Base-by-base conservation (phyloP, 2,797 vertebrate genomes). In the Falco berigora region DNA sequence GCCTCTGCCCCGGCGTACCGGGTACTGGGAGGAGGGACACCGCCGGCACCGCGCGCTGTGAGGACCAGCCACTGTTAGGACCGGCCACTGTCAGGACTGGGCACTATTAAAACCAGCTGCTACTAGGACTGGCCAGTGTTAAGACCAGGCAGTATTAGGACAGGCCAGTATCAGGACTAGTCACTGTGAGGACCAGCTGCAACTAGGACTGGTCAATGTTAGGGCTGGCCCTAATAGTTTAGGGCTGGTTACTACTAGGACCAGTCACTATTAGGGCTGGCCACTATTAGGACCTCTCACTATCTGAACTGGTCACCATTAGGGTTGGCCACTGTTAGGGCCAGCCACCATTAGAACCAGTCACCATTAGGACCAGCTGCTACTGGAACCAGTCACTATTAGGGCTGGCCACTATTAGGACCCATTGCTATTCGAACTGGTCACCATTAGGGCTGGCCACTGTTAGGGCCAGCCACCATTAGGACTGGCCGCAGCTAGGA, bases 191-290 rank as follows among this genome's bases (percentile, higher is more conserved):
- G 21, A 53, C 30, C 0, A 1, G 23, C 3, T 3, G 3, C 5
- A 3, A 0, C 6, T 6, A 24, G 44, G 9, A 32, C 22, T 0
- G 1, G 10, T 1, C 13, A 6, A 10, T 6, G 2, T 32, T 22
- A 22, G 40, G 17, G 49, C 12, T 0, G 0, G 4, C 3, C 38
- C n/a, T n/a, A n/a, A n/a, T n/a, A n/a, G n/a, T n/a, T 50, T 19
- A 30, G 42, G 20, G 78, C 4, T 0, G 2, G 3, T 1, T n/a
- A 3, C 11, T 9, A 5, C 42, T 5, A 40, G 28, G 9, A 27
- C 36, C 2, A 7, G 17, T 25, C 38, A 4, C 25, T 3, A 1
- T 30, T 14, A 30, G 49, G 15, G 58, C n/a, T 1, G 7, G 13
- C 4, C 12, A 2, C 3, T 21, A 11, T 25, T 22, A 72, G 46